Base-by-base conservation (phyloP, 2,888 invertebrate species). In the Poecilus cupreus region DNA sequence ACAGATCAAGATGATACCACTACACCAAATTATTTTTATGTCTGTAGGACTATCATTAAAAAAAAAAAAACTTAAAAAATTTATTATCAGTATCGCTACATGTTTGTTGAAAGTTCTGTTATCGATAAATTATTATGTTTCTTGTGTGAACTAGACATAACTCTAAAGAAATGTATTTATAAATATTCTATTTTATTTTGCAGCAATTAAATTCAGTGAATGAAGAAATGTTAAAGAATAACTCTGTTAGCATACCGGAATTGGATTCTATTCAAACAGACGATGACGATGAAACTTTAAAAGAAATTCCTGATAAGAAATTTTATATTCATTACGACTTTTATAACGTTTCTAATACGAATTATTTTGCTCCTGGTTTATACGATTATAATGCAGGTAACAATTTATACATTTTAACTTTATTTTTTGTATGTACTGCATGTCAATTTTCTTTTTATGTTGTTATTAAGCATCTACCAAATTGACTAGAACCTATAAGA, bases 261-360 rank as follows among this genome's bases (percentile, higher is more conserved):
- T 89, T 96, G 86, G 90, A 90, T 72, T 92, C 94, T 0, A 85
- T 94, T 1, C 91, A 90, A 43, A 90, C 90, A 0, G 92, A 93
- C 86, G 94, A 94, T 82, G 92, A 93, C 86, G 94, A 94, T 82
- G 88, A 88, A 26, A 91, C 91, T 72, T 90, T 91, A 46, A 91
- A 92, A 83, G 91, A 91, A 82, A 90, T 92, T 8, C 93, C 96
- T 0, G 96, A 97, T 86, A 93, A 94, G 85, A 94, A 95, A 87
- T 96, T 96, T 89, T 96, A 94, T 86, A 90, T 97, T 11, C 94
- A 95, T 0, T 97, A 96, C 84, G 97, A 97, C 86, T 97, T 97
- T 89, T 96, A 97, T 86, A 91, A 92, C 11, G 94, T 95, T 84
- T 94, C 97, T 87, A 96, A 97, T 88, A 93, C 94, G 0, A 93